Conservation (phyloP, 2,113 vertebrate species). For the Macquaria australasica region DNA sequence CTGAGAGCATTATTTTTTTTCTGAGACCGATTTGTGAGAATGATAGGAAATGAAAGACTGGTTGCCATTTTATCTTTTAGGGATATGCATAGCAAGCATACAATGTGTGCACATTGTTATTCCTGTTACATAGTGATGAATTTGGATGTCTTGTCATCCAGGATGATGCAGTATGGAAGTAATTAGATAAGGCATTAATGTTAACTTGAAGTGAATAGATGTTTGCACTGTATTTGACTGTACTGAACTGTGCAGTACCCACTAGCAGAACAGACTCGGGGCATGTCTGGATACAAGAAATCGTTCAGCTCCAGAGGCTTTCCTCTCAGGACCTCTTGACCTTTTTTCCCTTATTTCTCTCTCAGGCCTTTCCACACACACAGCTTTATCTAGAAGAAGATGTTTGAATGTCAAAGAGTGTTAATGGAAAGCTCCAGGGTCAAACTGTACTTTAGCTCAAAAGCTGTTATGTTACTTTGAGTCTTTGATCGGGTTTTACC, state of each 20-base stretch:
- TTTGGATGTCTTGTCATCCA: not conserved
- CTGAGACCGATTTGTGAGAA: not conserved
- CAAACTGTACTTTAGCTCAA: conserved; percentile 6
- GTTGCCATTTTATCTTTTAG: not conserved
- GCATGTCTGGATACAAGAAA: conserved; percentile 24
- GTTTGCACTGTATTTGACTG: conserved; percentile 23
- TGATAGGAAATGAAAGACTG: not conserved
- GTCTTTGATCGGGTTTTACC: not conserved
- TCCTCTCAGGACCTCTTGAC: conserved; percentile 46
- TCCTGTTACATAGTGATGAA: not conserved
- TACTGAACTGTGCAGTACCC: not conserved
- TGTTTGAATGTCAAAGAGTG: conserved; percentile 57
- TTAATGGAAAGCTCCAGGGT: conserved; percentile 48
- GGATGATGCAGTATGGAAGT: not conserved
- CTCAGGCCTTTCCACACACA: conserved; percentile 15
- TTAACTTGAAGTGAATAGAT: conserved; percentile 1
- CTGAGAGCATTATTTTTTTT: conserved; percentile 12
- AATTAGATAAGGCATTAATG: not conserved
- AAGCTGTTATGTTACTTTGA: not conserved
- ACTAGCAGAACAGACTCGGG: not conserved
- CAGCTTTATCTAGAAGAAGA: conserved; percentile 44
- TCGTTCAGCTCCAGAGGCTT: conserved; percentile 50
- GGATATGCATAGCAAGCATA: not conserved
- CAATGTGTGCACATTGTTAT: no score
- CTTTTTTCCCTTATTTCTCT: conserved; percentile 44